A percentile compares a stretch with the other conserved stretches of the same genome.
These are phyloP conservation scores for Oreochromis niloticus DNA, from an alignment of 2,113 vertebrate genomes.

Conservation along the genomic window DNA sequence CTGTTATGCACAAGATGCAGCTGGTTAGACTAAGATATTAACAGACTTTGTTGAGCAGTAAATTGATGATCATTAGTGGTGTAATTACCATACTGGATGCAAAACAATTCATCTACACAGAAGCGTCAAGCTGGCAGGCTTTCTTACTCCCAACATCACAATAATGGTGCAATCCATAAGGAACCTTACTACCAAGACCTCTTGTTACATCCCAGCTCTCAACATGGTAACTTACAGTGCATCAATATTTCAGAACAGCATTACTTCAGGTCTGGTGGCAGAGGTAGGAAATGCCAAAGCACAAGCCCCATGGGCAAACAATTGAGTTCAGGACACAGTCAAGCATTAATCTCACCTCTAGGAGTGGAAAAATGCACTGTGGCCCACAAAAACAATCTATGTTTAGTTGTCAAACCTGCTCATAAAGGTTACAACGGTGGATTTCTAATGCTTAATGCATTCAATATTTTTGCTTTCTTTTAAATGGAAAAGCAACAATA, in stretches of 20 bases:
- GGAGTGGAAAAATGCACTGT: neutral
- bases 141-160: neutral
- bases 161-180: neutral
- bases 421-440: neutral
- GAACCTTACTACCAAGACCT: neutral
- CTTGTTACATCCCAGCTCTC: neutral
- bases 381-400: neutral
- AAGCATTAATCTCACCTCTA: neutral
- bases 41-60: neutral
- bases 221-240: conserved; percentile 21
- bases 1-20: neutral
- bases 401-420: neutral
- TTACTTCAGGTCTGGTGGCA: conserved; percentile 62
- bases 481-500: neutral
- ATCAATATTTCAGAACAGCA: conserved; percentile 58
- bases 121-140: neutral
- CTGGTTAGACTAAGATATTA: neutral
- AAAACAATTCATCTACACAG: neutral
- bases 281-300: neutral
- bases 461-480: neutral
- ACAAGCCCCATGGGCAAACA: neutral
- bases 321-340: conserved; percentile 19
- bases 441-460: neutral
- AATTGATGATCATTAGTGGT: neutral
- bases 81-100: neutral